A percentile compares a stretch with the other conserved stretches of the same genome.
phyloP scores from a whole-genome alignment of 2,888 invertebrate species.

The Parnassius mnemosyne region DNA sequence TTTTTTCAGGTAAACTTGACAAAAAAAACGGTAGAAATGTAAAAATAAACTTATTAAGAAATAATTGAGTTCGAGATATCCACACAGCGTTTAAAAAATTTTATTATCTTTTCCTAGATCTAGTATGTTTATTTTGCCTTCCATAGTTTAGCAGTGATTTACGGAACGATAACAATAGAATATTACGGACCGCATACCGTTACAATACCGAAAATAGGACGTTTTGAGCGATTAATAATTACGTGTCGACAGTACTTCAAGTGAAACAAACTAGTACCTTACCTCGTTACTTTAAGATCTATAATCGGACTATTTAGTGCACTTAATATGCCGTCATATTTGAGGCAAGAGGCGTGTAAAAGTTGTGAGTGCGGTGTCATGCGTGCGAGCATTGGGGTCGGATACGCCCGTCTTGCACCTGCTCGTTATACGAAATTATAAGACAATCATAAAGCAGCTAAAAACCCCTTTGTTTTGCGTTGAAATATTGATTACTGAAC shows the following conservation, averaged over 20 bases:
- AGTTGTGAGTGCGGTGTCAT: slow-evolving; percentile 40
- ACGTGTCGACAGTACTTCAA: slow-evolving; percentile 22
- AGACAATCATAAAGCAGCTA: slow-evolving; percentile 7
- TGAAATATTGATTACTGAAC: background rate
- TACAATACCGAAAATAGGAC: slow-evolving; percentile 56
- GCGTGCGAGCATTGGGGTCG: slow-evolving; percentile 49
- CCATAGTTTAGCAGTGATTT: slow-evolving; percentile 13
- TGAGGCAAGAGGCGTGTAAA: slow-evolving; percentile 46
- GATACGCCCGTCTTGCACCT: slow-evolving; percentile 15
- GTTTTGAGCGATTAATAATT: slow-evolving; percentile 38
- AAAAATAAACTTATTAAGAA: no score
- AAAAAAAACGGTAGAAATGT: no score
- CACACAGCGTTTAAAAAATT: background rate
- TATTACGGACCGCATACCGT: slow-evolving; percentile 47
- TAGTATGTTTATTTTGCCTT: slow-evolving; percentile 7
- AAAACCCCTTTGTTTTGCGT: background rate
- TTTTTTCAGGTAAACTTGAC: no score
- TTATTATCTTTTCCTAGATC: slow-evolving; percentile 9
- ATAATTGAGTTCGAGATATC: no score
- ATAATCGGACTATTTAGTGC: slow-evolving; percentile 5
- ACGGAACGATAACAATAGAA: slow-evolving; percentile 37
- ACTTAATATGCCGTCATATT: slow-evolving; percentile 3
- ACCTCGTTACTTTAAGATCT: background rate
- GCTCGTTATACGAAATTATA: slow-evolving; percentile 10
- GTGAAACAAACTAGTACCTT: slow-evolving; percentile 6